Percentiles rank a stretch among this genome's conserved stretches.
Evolutionary conservation across 2,113 vertebrate species (phyloP).

Genomic region (Sialia sialis): DNA sequence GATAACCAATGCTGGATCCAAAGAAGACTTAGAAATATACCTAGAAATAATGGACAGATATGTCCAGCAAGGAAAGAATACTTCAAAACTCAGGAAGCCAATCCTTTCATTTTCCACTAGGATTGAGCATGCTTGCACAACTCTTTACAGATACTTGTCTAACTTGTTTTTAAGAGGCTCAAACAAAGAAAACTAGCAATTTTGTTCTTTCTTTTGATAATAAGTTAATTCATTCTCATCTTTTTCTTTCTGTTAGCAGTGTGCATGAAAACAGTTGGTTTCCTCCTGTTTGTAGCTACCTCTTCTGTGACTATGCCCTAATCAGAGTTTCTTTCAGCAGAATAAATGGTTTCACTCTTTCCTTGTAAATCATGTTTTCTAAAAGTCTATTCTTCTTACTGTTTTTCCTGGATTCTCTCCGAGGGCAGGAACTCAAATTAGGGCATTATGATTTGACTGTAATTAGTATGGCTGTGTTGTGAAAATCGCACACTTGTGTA

Average conservation of each 20-base stretch:
- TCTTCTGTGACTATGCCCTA: not conserved
- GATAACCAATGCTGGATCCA: not conserved
- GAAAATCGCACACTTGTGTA: not conserved
- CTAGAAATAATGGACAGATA: not conserved
- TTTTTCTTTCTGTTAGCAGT: not conserved
- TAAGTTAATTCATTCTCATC: not conserved
- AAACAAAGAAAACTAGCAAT: not conserved
- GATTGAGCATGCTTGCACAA: not conserved
- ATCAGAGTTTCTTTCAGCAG: not conserved
- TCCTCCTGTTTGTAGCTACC: not conserved
- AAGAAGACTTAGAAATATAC: not conserved
- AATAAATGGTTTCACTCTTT: not conserved
- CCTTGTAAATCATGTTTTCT: not conserved
- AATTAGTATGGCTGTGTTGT: not conserved
- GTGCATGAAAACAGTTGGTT: not conserved
- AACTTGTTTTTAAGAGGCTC: not conserved
- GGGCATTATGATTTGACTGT: not conserved
- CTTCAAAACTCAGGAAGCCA: not conserved
- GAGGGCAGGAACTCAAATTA: not conserved
- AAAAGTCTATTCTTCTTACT: not conserved
- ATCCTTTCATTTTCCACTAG: not conserved
- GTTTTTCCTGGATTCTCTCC: not conserved
- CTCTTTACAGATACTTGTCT: not conserved
- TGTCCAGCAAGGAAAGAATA: not conserved
- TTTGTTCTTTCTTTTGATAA: not conserved